Evolutionary conservation across 2,888 invertebrate species (phyloP).

Genomic region (Laspeyria flexula): DNA sequence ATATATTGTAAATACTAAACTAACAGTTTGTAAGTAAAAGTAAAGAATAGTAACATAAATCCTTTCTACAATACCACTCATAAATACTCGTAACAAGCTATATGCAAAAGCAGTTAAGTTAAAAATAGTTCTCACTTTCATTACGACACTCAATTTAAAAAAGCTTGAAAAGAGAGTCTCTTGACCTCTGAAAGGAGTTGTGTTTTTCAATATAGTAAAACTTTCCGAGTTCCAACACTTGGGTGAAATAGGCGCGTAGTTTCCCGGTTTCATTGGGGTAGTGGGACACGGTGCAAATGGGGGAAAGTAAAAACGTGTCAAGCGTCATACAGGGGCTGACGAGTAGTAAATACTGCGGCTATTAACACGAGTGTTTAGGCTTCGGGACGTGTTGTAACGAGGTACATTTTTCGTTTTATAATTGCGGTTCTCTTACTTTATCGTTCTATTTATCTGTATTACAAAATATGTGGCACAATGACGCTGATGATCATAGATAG

Average conservation of each 20-base stretch:
- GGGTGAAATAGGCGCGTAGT: constrained; percentile 7
- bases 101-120: too few relatives aligned
- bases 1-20: too few relatives aligned
- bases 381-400: constrained; percentile 25
- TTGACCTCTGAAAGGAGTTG: constrained; percentile 50
- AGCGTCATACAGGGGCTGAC: constrained; percentile 49
- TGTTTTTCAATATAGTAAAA: constrained; percentile 30
- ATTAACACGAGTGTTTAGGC: constrained; percentile 41
- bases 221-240: constrained; percentile 12
- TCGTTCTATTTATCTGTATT: not conserved
- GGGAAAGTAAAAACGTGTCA: constrained; percentile 73
- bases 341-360: constrained; percentile 49
- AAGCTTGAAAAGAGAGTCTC: constrained; percentile 35
- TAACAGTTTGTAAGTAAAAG: too few relatives aligned
- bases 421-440: constrained; percentile 1
- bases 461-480: too few relatives aligned
- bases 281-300: constrained; percentile 23
- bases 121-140: constrained; percentile 37
- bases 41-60: too few relatives aligned
- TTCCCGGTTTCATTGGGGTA: constrained; percentile 32
- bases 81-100: too few relatives aligned
- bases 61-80: too few relatives aligned
- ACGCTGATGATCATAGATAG: too few relatives aligned
- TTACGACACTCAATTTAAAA: constrained; percentile 44
- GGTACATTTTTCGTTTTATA: not conserved